These are phyloP conservation scores for Colaptes auratus DNA, from an alignment of 2,113 vertebrate genomes.

Conservation along the genomic window DNA sequence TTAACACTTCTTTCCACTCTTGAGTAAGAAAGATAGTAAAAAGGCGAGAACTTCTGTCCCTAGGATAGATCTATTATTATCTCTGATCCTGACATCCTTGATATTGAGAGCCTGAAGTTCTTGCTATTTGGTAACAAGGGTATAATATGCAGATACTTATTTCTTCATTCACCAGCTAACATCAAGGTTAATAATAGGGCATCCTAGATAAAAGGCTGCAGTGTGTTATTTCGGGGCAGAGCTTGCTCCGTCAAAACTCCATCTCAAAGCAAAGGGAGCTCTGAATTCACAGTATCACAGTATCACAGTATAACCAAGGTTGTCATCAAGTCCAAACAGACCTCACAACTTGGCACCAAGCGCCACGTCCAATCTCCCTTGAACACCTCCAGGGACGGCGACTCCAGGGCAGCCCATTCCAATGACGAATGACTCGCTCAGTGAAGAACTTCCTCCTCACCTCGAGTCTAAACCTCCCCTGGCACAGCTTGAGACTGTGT, in stretches of 20 bases:
- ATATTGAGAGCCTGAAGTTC: neutral
- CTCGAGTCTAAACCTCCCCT: too few relatives aligned
- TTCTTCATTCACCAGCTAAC: neutral
- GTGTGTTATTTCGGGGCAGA: neutral
- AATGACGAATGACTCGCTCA: too few relatives aligned
- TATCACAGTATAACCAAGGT: too few relatives aligned
- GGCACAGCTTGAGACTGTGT: too few relatives aligned
- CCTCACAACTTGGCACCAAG: too few relatives aligned
- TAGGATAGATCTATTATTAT: conserved; percentile 24
- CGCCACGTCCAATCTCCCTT: too few relatives aligned
- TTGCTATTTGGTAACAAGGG: neutral
- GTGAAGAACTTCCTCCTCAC: too few relatives aligned
- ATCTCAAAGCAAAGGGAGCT: neutral
- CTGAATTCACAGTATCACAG: too few relatives aligned
- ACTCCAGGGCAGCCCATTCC: too few relatives aligned
- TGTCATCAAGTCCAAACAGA: too few relatives aligned
- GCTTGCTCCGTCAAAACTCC: neutral
- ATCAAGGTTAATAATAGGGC: neutral
- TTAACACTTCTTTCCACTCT: neutral
- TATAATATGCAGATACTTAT: neutral
- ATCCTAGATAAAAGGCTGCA: neutral
- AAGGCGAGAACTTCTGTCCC: neutral
- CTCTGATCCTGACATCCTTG: conserved; percentile 19
- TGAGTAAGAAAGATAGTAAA: neutral
- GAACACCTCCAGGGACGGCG: too few relatives aligned